Base-by-base conservation (phyloP, 2,797 vertebrate genomes). In the Heteromormyrus szaboi region DNA sequence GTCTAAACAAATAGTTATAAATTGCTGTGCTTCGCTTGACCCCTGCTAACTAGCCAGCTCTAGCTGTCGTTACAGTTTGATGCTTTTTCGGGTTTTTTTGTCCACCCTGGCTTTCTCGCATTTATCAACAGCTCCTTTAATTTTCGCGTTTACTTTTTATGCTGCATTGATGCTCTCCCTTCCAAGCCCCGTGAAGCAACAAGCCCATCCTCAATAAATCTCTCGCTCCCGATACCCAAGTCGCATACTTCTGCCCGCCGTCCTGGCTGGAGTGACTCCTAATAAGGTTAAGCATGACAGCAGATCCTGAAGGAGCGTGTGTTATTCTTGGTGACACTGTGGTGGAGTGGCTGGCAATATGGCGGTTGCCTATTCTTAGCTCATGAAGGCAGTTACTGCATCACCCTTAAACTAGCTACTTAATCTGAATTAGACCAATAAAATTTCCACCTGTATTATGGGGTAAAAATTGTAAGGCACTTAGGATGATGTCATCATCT, bases 251-350 rank as follows among this genome's bases (percentile, higher is more conserved):
- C 76, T 46, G 19, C 8, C 46, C 19, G 8, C 41, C 76, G 4
- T 46, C 41, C 41, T 46, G 76, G 29, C 76, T 46, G 41, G 6
- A 46, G 41, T n/a, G 41, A n/a, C 41, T 81, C 76, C 76, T 81
- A 81, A 81, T 81, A 81, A 81, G 76, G 76, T 81, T 81, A 81
- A 81, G 41, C 37, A n/a, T 44, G 72, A 79, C 41, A 19, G 41
- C 17, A n/a, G 5, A 33, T 19, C 8, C 19, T 11, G 76, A 46
- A 81, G 41, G 41, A 81, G 6, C 19, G 76, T 11, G 76, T 1
- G 76, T 81, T 81, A 81, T 81, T 81, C 76, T 81, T 46, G 76
- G 76, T 81, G 19, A 22, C 19, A 46, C 76, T 9, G 2, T 46
- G 76, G 76, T 46, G 41, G 19, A n/a, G 41, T 46, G 41, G 76